Evolutionary conservation across 2,113 vertebrate genomes (phyloP), one percentile per base, ranked within the genome.

Genomic region (Mormyrus lacerda): DNA sequence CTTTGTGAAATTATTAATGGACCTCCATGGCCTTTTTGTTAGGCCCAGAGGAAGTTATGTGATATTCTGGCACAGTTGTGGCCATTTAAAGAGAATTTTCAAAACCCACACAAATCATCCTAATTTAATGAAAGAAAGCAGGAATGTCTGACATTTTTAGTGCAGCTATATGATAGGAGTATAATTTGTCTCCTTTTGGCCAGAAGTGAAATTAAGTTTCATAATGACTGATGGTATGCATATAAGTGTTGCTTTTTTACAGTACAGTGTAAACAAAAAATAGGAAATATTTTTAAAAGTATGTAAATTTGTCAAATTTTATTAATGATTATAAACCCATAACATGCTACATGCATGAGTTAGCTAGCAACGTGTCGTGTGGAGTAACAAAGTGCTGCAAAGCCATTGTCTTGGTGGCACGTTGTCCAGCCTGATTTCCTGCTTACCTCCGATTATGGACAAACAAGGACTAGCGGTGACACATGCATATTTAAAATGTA

Each of bases 31-130:
- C 45, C 27, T 58, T 61, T 47, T 45, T 21, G 27, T 83, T 53
- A 55, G 35, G n/a, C 88, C 79, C 79, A 27, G 39, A 89, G 88
- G 76, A 45, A 84, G 39, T 89, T 85, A 85, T 42, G 76, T 61
- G 87, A 87, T 87, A 87, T 51, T 89, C 88, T 85, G 35, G 79
- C 51, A 61, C 21, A 84, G 61, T 17, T 47, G 51, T n/a, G 73
- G 35, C 48, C 50, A 42, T 76, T 82, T 89, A n/a, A 89, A 53
- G 15, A 15, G 47, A 79, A 79, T 76, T 55, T 83, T 89, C 88
- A 83, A 79, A 55, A 48, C 50, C 88, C 76, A 19, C 50, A 89
- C 88, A 89, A 89, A 89, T 89, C 88, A 83, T 31, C 42, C 31
- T 83, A 83, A 89, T 82, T 89, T 83, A 83, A 89, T 83, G 69